phyloP scores from a whole-genome alignment of 2,113 vertebrate genomes.

The Phalacrocorax carbo region DNA sequence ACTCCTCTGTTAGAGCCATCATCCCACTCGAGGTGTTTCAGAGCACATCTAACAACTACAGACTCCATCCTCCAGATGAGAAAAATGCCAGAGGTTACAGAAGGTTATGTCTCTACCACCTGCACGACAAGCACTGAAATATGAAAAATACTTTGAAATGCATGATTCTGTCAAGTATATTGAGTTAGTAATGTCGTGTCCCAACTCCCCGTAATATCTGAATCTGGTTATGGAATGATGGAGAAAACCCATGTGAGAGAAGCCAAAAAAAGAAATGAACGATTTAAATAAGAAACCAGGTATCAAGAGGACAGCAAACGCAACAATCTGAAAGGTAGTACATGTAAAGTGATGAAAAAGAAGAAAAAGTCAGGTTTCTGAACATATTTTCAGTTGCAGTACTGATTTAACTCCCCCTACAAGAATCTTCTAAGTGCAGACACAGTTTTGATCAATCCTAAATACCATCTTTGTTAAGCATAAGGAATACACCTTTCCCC shows the following conservation, averaged over 20 bases:
- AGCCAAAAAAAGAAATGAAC: rapidly evolving
- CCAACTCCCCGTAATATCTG: background rate
- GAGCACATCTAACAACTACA: background rate
- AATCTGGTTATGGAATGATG: background rate
- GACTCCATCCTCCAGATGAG: background rate
- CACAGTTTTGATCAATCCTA: background rate
- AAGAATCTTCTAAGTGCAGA: background rate
- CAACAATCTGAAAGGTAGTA: background rate
- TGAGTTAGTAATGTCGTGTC: background rate
- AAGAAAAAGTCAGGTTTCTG: background rate
- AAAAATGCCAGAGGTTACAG: background rate
- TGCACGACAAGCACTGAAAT: background rate
- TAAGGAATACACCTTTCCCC: background rate
- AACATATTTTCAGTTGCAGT: background rate
- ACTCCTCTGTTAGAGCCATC: background rate
- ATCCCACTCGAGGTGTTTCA: background rate
- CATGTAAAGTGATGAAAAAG: background rate
- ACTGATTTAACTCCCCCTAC: background rate
- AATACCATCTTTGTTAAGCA: background rate
- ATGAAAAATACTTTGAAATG: background rate
- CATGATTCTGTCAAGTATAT: background rate
- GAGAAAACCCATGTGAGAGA: background rate
- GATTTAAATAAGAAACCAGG: background rate
- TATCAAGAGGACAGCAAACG: background rate
- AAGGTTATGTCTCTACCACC: background rate